A percentile compares a stretch with the other conserved stretches of the same genome.
Conservation (phyloP, 2,888 invertebrate species). For the Serrognathus titanus region DNA sequence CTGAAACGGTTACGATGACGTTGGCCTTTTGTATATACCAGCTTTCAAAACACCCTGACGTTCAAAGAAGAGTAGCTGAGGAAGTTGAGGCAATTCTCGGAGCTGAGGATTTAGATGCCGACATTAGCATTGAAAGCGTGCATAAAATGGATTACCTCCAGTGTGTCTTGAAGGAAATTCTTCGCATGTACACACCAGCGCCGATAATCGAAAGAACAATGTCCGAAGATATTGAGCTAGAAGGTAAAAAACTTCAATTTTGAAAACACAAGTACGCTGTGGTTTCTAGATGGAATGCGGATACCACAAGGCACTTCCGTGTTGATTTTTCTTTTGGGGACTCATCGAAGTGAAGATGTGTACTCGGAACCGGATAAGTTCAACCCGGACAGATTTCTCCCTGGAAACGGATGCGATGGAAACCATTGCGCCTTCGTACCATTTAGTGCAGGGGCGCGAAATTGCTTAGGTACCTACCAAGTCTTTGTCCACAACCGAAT, state of each 20-base stretch:
- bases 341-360: slow-evolving; percentile 5
- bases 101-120: neutral
- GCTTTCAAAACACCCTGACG: slow-evolving; percentile 19
- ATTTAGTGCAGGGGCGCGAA: slow-evolving; percentile 9
- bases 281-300: slow-evolving; percentile 4
- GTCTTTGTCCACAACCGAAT: no score
- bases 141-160: slow-evolving; percentile 22
- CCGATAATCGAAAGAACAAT: slow-evolving; percentile 14
- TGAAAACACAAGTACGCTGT: no score
- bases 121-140: slow-evolving; percentile 9
- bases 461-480: slow-evolving; percentile 12
- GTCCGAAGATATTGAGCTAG: neutral
- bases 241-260: no score
- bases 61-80: slow-evolving; percentile 25
- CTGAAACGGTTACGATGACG: slow-evolving; percentile 25
- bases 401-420: neutral
- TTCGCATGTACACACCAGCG: slow-evolving; percentile 20
- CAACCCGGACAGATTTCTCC: slow-evolving; percentile 10
- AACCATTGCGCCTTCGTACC: neutral
- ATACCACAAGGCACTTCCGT: slow-evolving; percentile 2
- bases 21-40: slow-evolving; percentile 21
- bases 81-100: slow-evolving; percentile 18
- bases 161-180: slow-evolving; percentile 23
- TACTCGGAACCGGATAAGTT: slow-evolving; percentile 3
- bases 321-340: neutral